Conservation (phyloP, 2,797 vertebrate genomes). For the Rhodeus uyekii region DNA sequence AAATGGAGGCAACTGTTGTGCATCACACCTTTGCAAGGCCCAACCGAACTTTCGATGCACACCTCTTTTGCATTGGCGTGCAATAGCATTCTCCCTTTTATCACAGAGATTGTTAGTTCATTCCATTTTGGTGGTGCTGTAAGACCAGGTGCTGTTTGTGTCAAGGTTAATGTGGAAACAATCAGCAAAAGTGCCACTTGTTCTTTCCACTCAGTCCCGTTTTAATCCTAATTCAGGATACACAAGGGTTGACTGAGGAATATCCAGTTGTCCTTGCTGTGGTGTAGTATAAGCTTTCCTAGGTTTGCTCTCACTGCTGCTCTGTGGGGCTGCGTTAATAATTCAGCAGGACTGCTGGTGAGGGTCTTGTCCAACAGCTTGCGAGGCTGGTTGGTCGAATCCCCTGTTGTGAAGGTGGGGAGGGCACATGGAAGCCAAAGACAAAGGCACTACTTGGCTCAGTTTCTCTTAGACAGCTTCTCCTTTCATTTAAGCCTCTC, state of each 20-base stretch:
- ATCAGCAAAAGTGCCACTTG: slow-evolving; percentile 9
- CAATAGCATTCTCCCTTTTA: background rate
- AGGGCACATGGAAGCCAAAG: slow-evolving; percentile 52
- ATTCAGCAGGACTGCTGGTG: slow-evolving; percentile 46
- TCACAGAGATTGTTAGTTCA: background rate
- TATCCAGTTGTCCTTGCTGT: background rate
- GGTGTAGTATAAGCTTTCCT: background rate
- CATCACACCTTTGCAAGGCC: background rate
- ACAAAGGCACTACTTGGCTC: slow-evolving; percentile 68
- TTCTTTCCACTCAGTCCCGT: background rate
- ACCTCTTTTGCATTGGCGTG: no score
- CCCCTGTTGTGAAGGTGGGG: slow-evolving; percentile 49
- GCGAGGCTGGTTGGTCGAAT: slow-evolving; percentile 59
- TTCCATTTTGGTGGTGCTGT: background rate
- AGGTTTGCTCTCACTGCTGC: background rate
- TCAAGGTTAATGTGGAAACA: background rate
- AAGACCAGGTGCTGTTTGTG: slow-evolving; percentile 3
- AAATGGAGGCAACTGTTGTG: background rate
- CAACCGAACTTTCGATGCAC: background rate
- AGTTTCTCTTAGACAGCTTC: slow-evolving; percentile 58
- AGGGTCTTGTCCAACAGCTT: slow-evolving; percentile 54
- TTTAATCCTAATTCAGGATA: background rate
- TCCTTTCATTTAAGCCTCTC: slow-evolving; percentile 63
- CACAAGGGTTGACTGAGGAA: background rate
- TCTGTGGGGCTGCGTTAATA: slow-evolving; percentile 25